Percentiles rank a stretch among this genome's conserved stretches.
Evolutionary conservation across 2,888 invertebrate genomes (phyloP).

Genomic region (Pseudolycoriella hygida): DNA sequence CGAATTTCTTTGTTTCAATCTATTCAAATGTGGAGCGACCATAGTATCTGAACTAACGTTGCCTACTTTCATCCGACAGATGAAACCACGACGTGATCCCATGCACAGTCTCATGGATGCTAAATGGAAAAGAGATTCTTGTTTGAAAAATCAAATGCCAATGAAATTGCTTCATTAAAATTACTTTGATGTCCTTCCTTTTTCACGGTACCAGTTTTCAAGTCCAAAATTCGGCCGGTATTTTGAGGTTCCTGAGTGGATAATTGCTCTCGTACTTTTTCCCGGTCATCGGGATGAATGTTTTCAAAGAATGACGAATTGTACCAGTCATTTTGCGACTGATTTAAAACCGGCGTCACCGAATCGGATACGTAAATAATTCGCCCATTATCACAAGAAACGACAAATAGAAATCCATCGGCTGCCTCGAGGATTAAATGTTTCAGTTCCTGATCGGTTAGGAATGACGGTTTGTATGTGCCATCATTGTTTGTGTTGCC

Average conservation of each 20-base stretch:
- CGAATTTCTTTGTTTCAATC: conserved; percentile 86
- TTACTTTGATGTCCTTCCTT: conserved; percentile 97
- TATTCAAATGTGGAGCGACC: conserved; percentile 66
- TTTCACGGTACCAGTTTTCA: conserved; percentile 97
- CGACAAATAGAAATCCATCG: conserved; percentile 77
- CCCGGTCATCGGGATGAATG: conserved; percentile 94
- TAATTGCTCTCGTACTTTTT: conserved; percentile 91
- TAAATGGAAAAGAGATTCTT: conserved; percentile 22
- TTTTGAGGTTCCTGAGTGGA: conserved; percentile 94
- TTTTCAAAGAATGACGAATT: conserved; percentile 90
- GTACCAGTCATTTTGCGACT: conserved; percentile 96
- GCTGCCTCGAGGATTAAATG: conserved; percentile 98
- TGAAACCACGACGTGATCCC: conserved; percentile 97
- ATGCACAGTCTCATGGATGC: conserved; percentile 95
- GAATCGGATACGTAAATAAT: conserved; percentile 98
- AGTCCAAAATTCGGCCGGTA: conserved; percentile 84
- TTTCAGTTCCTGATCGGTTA: conserved; percentile 97
- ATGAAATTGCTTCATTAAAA: conserved; percentile 17
- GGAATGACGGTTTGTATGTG: conserved; percentile 94
- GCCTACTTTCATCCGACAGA: conserved; percentile 96
- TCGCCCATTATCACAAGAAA: conserved; percentile 88
- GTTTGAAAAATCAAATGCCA: not conserved
- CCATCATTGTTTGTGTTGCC: conserved; percentile 94
- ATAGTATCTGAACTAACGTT: conserved; percentile 57
- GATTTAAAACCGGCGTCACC: conserved; percentile 91